Base-by-base conservation (phyloP, 2,888 invertebrate genomes). In the Calameuta idolon region DNA sequence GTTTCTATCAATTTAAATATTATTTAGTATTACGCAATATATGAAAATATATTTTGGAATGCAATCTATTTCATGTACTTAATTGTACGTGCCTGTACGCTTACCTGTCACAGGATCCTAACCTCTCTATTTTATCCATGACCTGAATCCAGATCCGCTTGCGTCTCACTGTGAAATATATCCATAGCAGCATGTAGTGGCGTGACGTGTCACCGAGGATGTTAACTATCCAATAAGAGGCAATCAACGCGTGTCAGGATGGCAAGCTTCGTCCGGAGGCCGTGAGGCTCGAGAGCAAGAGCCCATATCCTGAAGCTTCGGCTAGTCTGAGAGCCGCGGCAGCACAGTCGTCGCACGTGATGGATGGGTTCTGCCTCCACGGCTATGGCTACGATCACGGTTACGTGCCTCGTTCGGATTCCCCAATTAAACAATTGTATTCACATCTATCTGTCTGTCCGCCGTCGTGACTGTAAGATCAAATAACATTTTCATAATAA, bases 181-280 rank as follows among this genome's bases (percentile, higher is more conserved):
- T 79, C 69, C 77, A 79, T 73, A 75, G 76, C 79, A 79, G 77
- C 79, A 74, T 81, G 75, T 78, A 78, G 76, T 76, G 77, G 77
- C 76, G 80, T 82, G 81, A 81, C 78, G 83, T 84, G 85, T 86
- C 84, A 85, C 80, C 81, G 76, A 75, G 81, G 82, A 85, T 90
- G 92, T 92, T 92, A 92, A 92, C 90, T 90, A 91, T 89, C 92
- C 91, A 92, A 92, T 92, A 92, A 92, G 90, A 92, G 91, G 92
- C 92, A 92, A 93, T 93, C 92, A 92, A 91, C 92, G 92, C 90
- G 91, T 92, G 92, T 92, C 92, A 92, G 90, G 75, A 82, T 76
- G 80, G 75, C 81, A 71, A 34, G 81, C 77, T 80, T 83, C 79
- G 79, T 76, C 78, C 75, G 74, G 73, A 81, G 79, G 79, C 75